These are phyloP conservation scores for Ceratothoa steindachneri DNA, from an alignment of 2,888 invertebrate species.

Conservation along the genomic window DNA sequence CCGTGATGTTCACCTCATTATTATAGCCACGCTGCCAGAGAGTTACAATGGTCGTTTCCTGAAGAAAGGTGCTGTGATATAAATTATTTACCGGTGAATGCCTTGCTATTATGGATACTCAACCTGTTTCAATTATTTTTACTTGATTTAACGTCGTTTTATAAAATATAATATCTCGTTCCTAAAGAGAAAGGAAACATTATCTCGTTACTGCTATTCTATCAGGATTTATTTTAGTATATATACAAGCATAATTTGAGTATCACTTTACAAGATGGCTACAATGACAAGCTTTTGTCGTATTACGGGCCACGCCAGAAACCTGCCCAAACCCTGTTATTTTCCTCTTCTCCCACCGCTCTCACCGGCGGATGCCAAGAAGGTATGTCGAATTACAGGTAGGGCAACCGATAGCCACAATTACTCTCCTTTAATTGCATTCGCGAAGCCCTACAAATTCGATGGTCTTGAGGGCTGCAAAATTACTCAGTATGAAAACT, in stretches of 20 bases:
- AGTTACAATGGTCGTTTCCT: no score
- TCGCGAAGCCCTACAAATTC: slow-evolving; percentile 41
- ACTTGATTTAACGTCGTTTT: no score
- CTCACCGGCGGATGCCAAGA: slow-evolving; percentile 75
- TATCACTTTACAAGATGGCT: not conserved
- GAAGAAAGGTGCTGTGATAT: no score
- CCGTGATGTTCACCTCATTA: no score
- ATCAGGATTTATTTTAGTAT: no score
- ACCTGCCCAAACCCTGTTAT: slow-evolving; percentile 75
- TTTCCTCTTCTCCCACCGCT: slow-evolving; percentile 74
- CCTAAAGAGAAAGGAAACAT: no score
- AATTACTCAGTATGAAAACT: slow-evolving; percentile 35
- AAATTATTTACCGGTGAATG: no score
- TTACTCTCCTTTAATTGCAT: slow-evolving; percentile 50
- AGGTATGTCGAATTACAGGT: slow-evolving; percentile 67
- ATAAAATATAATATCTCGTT: no score
- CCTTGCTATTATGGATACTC: no score
- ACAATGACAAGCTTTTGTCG: slow-evolving; percentile 61
- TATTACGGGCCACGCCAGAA: slow-evolving; percentile 73
- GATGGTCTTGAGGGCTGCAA: slow-evolving; percentile 40
- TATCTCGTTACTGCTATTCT: no score
- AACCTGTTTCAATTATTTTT: no score
- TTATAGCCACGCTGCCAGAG: no score
- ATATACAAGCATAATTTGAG: not conserved
- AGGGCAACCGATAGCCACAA: slow-evolving; percentile 52